These are phyloP conservation scores for Melanerpes formicivorus DNA, from an alignment of 2,113 vertebrate species.

Conservation along the genomic window DNA sequence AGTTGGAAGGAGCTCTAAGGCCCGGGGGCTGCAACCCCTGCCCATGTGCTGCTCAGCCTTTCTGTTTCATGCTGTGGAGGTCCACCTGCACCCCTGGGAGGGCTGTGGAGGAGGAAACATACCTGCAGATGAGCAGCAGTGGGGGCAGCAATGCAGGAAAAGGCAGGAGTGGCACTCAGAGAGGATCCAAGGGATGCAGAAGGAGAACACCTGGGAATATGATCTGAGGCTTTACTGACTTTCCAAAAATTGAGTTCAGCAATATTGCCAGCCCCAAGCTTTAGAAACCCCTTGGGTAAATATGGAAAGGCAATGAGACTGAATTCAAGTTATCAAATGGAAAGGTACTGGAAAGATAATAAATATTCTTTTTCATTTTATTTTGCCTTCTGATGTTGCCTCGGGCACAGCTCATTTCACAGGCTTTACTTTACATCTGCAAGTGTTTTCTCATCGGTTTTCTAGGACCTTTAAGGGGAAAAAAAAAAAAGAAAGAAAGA, in stretches of 20 bases:
- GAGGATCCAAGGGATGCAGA: neutral
- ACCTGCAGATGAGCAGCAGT: fast-evolving
- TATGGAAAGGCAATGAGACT: neutral
- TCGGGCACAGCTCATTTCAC: neutral
- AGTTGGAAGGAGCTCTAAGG: neutral
- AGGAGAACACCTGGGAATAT: neutral
- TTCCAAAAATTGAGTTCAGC: neutral
- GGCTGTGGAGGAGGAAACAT: fast-evolving
- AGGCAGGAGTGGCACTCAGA: fast-evolving
- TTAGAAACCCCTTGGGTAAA: neutral
- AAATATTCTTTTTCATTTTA: neutral
- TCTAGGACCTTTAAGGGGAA: neutral
- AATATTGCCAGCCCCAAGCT: neutral
- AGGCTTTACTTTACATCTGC: neutral
- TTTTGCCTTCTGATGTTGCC: neutral
- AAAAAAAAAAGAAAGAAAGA: neutral
- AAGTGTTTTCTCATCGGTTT: neutral
- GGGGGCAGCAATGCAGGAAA: neutral
- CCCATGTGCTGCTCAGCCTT: neutral
- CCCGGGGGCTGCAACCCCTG: neutral
- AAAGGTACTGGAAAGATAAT: neutral
- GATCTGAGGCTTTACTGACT: neutral
- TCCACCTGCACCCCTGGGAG: no score
- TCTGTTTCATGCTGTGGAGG: fast-evolving
- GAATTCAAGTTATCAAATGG: neutral